Percentiles rank a stretch among this genome's conserved stretches.
These are phyloP conservation scores for Campoletis sonorensis DNA, from an alignment of 1,140 invertebrate species.

Conservation along the genomic window DNA sequence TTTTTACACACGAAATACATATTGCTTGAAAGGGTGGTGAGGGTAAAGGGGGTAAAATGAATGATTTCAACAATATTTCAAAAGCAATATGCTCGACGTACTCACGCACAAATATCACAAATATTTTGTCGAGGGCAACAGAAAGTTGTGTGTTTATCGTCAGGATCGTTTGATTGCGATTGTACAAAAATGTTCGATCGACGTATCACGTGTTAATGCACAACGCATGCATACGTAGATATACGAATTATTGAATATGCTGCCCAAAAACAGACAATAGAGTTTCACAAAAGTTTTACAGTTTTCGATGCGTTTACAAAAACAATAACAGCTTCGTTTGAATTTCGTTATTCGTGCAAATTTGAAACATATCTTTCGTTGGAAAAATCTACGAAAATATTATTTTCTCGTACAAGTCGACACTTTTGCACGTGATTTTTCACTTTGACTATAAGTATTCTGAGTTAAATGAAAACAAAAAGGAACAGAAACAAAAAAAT, in stretches of 20 bases:
- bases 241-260: not conserved
- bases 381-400: too few relatives aligned
- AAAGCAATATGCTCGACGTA: not conserved
- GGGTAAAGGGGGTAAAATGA: too few relatives aligned
- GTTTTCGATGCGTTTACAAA: too few relatives aligned
- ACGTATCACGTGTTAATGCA: not conserved
- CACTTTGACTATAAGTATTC: too few relatives aligned
- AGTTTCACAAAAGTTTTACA: not conserved
- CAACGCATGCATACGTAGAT: not conserved
- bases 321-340: too few relatives aligned
- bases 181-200: conserved; percentile 11
- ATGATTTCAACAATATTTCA: not conserved
- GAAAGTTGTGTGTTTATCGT: not conserved
- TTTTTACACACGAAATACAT: conserved; percentile 12
- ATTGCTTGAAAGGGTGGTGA: not conserved
- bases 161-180: not conserved
- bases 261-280: not conserved
- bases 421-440: too few relatives aligned
- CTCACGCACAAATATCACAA: conserved; percentile 14
- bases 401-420: too few relatives aligned
- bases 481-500: not conserved
- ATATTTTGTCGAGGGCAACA: conserved; percentile 1
- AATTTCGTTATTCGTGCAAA: too few relatives aligned
- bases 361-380: too few relatives aligned
- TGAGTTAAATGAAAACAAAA: not conserved